These are phyloP conservation scores for Dendropsophus ebraccatus DNA, from an alignment of 2,113 vertebrate species.

Conservation along the genomic window DNA sequence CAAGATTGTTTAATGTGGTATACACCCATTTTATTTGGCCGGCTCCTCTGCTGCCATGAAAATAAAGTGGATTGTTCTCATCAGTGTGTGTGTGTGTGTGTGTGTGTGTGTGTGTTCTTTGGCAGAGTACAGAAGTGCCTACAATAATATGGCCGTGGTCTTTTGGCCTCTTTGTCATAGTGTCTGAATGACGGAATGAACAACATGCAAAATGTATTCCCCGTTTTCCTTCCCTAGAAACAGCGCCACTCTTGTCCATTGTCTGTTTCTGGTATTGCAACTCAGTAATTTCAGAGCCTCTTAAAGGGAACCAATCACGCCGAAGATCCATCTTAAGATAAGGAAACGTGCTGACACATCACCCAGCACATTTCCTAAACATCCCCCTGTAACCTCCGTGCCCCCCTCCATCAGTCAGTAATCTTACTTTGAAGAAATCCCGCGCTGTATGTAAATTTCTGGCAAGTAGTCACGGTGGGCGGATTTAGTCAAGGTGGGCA, in stretches of 20 bases:
- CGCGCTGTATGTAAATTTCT: no score
- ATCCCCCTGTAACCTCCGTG: no score
- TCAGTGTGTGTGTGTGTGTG: slow-evolving; percentile 69
- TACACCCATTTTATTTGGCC: slow-evolving; percentile 79
- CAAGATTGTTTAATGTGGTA: slow-evolving; percentile 76
- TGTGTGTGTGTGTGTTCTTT: slow-evolving; percentile 75
- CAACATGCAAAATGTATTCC: neutral
- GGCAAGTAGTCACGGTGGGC: no score
- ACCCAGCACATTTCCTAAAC: no score
- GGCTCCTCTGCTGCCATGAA: slow-evolving; percentile 75
- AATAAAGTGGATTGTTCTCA: slow-evolving; percentile 75
- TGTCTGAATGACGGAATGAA: neutral
- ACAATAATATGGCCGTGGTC: slow-evolving; percentile 67
- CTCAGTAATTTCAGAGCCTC: no score
- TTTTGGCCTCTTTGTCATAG: slow-evolving; percentile 19
- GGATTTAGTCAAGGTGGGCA: no score
- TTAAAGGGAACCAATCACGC: no score
- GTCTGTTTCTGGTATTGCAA: neutral
- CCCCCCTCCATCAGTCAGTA: no score
- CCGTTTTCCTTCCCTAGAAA: no score
- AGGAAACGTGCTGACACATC: no score
- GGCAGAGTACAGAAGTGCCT: slow-evolving; percentile 75
- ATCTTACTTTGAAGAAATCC: no score
- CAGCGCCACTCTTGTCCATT: neutral
- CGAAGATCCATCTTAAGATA: no score